Conservation (phyloP, 1,140 invertebrate genomes). For the Atta texana region DNA sequence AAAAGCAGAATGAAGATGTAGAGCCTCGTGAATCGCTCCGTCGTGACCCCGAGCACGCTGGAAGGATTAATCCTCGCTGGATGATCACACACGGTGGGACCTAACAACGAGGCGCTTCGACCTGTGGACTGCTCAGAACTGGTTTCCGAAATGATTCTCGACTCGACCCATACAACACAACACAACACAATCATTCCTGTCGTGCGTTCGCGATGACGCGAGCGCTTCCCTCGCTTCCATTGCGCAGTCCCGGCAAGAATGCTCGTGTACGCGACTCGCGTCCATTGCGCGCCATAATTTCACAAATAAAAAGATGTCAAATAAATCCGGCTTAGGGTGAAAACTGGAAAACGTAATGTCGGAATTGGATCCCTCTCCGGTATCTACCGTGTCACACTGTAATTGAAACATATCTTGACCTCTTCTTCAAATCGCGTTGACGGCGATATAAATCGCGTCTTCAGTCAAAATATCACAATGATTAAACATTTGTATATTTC, state of each 20-base stretch:
- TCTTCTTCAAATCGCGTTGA: background rate
- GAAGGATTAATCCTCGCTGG: slow-evolving; percentile 69
- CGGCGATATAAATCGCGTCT: background rate
- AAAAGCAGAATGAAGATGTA: slow-evolving; percentile 68
- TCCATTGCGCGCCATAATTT: slow-evolving; percentile 65
- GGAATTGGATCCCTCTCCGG: slow-evolving; percentile 36
- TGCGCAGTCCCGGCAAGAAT: background rate
- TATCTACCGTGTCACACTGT: background rate
- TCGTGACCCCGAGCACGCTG: slow-evolving; percentile 66
- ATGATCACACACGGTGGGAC: slow-evolving; percentile 58
- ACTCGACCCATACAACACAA: slow-evolving; percentile 49
- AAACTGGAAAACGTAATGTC: slow-evolving; percentile 48
- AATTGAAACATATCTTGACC: background rate
- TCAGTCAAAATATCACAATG: background rate
- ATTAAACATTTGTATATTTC: no score
- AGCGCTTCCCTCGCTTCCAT: background rate
- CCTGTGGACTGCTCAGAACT: slow-evolving; percentile 68
- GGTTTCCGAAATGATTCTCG: slow-evolving; percentile 73
- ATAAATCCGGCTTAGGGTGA: slow-evolving; percentile 76
- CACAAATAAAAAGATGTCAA: slow-evolving; percentile 73
- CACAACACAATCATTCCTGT: slow-evolving; percentile 2
- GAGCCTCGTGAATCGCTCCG: slow-evolving; percentile 30
- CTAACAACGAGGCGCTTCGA: slow-evolving; percentile 54
- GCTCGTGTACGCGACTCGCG: slow-evolving; percentile 56
- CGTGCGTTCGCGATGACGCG: slow-evolving; percentile 46